Evolutionary conservation across 2,888 invertebrate genomes (phyloP).

Genomic region (Emmelina monodactyla): DNA sequence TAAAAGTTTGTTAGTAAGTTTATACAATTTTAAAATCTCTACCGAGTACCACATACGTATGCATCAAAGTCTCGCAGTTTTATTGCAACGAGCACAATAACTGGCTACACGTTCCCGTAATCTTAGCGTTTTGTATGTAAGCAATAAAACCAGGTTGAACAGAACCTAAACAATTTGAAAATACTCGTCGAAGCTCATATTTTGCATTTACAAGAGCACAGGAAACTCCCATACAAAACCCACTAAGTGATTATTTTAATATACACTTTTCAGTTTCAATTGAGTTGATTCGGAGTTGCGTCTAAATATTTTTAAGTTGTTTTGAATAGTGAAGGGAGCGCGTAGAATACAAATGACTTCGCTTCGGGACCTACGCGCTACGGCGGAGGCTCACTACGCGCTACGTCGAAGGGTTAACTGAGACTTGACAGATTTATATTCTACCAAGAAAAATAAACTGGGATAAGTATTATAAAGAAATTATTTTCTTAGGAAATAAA

Average conservation of each 20-base stretch:
- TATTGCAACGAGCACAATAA: constrained; percentile 23
- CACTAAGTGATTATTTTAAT: too few relatives aligned
- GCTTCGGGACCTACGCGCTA: constrained; percentile 18
- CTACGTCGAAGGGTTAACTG: constrained; percentile 3
- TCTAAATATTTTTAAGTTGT: constrained; percentile 56
- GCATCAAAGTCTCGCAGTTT: constrained; percentile 52
- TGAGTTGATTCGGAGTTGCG: too few relatives aligned
- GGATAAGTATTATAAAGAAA: too few relatives aligned
- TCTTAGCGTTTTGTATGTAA: constrained; percentile 25
- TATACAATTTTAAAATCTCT: constrained; percentile 24
- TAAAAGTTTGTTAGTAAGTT: constrained; percentile 25
- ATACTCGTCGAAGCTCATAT: constrained; percentile 33
- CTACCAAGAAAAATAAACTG: too few relatives aligned
- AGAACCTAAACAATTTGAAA: constrained; percentile 51
- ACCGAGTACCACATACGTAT: constrained; percentile 44
- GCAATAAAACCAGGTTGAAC: constrained; percentile 31
- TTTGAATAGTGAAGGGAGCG: constrained; percentile 36
- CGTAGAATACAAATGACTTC: constrained; percentile 44
- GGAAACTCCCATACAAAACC: too few relatives aligned
- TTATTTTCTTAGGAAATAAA: too few relatives aligned
- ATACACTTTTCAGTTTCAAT: too few relatives aligned
- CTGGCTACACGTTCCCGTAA: background rate
- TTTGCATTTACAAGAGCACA: constrained; percentile 36
- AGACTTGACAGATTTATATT: constrained; percentile 1
- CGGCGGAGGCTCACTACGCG: constrained; percentile 23